These are phyloP conservation scores for Saguinus midas DNA, from an alignment of 2,113 vertebrate species.

Conservation along the genomic window DNA sequence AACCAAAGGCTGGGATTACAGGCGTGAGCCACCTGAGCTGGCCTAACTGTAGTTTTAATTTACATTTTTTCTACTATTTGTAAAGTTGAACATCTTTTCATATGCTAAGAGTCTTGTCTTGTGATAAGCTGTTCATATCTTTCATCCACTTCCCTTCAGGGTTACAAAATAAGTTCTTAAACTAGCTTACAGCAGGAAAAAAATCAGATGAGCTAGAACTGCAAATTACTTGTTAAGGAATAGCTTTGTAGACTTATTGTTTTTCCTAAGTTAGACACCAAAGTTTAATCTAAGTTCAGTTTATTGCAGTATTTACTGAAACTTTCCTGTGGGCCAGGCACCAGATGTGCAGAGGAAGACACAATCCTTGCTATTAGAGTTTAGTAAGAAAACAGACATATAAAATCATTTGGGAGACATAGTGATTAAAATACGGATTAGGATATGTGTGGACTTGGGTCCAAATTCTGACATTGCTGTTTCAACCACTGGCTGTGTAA, in stretches of 20 bases:
- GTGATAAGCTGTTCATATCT: background rate
- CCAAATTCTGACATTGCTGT: background rate
- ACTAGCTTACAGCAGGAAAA: background rate
- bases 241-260: background rate
- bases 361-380: background rate
- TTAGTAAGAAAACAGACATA: background rate
- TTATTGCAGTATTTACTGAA: background rate
- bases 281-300: constrained; percentile 9
- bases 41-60: background rate
- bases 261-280: background rate
- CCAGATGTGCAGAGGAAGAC: background rate
- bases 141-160: background rate
- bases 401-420: background rate
- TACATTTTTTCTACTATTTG: background rate
- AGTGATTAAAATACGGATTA: background rate
- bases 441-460: background rate
- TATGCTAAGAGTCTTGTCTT: background rate
- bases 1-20: background rate
- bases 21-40: background rate
- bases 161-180: background rate
- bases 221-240: background rate
- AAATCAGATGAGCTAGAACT: background rate
- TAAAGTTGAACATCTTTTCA: background rate
- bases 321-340: background rate
- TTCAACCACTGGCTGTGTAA: background rate